These are phyloP conservation scores for Ctenicera cuprea DNA, from an alignment of 2,888 invertebrate species.

Conservation along the genomic window DNA sequence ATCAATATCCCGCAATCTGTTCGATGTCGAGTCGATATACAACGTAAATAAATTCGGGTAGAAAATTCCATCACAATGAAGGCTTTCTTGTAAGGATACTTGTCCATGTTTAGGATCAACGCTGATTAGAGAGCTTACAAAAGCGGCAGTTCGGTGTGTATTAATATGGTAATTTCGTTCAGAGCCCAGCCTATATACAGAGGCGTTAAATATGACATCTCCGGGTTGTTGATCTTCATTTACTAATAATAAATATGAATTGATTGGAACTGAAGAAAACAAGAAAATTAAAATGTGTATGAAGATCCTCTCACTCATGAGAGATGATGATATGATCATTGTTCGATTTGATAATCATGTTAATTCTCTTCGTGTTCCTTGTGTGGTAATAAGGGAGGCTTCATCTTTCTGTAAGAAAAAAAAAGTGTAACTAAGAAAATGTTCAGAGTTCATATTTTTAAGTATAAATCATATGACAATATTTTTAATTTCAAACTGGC, in stretches of 20 bases:
- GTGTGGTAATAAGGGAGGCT: conserved; percentile 22
- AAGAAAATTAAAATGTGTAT: conserved; percentile 51
- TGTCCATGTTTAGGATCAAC: conserved; percentile 86
- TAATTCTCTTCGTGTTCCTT: conserved; percentile 2
- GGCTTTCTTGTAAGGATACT: conserved; percentile 81
- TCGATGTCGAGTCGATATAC: conserved; percentile 90
- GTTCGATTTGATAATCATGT: conserved; percentile 52
- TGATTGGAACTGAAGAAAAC: conserved; percentile 44
- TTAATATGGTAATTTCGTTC: conserved; percentile 87
- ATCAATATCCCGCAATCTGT: conserved; percentile 85
- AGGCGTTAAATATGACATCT: conserved; percentile 84
- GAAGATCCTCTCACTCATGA: conserved; percentile 59
- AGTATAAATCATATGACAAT: too few species aligned
- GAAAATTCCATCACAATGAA: conserved; percentile 87
- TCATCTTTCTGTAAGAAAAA: conserved; percentile 36
- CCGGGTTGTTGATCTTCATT: conserved; percentile 75
- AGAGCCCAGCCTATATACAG: conserved; percentile 87
- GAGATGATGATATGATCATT: conserved; percentile 57
- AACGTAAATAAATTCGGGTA: conserved; percentile 91
- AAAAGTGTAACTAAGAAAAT: not conserved
- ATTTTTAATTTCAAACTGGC: too few species aligned
- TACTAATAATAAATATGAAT: conserved; percentile 68
- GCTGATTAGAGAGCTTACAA: conserved; percentile 85
- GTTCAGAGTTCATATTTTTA: too few species aligned
- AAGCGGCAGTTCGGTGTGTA: conserved; percentile 87